These are phyloP conservation scores for Heterochromis multidens DNA, from an alignment of 2,113 vertebrate species.

Conservation along the genomic window DNA sequence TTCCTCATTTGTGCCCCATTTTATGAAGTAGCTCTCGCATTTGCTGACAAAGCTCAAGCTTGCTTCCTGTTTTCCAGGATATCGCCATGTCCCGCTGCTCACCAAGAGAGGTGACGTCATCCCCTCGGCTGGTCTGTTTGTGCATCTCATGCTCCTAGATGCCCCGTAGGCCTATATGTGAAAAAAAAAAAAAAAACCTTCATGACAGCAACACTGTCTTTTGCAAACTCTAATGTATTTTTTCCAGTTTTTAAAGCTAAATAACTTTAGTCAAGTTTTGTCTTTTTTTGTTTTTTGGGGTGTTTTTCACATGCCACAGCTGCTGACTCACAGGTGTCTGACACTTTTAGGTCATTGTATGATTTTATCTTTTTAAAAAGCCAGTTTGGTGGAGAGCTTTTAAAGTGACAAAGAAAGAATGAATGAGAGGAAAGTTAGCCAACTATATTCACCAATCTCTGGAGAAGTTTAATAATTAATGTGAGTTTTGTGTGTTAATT, in stretches of 20 bases:
- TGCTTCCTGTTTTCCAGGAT: slow-evolving; percentile 76
- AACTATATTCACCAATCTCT: neutral
- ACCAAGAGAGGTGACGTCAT: slow-evolving; percentile 83
- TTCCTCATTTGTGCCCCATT: neutral
- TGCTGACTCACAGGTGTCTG: neutral
- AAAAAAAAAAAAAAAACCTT: neutral
- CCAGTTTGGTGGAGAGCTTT: neutral
- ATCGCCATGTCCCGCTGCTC: slow-evolving; percentile 90
- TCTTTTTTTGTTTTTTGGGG: neutral
- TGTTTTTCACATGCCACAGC: neutral
- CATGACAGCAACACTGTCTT: neutral
- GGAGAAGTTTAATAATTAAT: neutral
- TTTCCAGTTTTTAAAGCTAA: neutral
- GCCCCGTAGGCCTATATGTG: neutral
- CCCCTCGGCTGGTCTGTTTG: slow-evolving; percentile 87
- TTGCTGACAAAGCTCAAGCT: neutral
- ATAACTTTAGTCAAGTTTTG: neutral
- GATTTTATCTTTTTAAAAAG: neutral
- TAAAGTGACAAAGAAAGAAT: neutral
- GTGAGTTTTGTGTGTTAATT: neutral
- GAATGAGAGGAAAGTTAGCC: neutral
- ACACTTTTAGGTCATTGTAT: neutral
- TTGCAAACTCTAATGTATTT: neutral
- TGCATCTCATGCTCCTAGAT: slow-evolving; percentile 80
- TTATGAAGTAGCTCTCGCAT: neutral